phyloP scores from a whole-genome alignment of 2,113 vertebrate species.

The Gobius niger region DNA sequence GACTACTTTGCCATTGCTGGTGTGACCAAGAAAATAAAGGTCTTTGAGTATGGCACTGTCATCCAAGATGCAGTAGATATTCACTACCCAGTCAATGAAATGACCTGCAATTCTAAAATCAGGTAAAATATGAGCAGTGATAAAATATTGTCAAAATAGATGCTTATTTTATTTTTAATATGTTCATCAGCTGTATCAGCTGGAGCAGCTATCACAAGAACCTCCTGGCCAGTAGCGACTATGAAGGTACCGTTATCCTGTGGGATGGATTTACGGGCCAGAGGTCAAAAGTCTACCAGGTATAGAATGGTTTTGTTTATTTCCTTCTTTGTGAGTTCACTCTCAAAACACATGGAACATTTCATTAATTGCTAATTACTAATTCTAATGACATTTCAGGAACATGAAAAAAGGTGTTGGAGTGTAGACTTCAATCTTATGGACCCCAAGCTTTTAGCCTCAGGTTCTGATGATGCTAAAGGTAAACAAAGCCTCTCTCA shows the following conservation, averaged over 20 bases:
- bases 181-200: constrained; percentile 94
- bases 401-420: constrained; percentile 99
- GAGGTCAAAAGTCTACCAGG: constrained; percentile 98
- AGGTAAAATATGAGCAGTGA: constrained; percentile 74
- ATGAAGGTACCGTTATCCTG: constrained; percentile 97
- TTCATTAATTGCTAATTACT: no score
- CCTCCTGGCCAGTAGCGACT: constrained; percentile 97
- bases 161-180: not conserved
- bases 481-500: constrained; percentile 70
- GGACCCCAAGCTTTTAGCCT: constrained; percentile 98
- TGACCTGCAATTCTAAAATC: constrained; percentile 99
- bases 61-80: constrained; percentile 99
- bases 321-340: not conserved
- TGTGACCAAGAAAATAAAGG: constrained; percentile 99
- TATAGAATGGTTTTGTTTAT: constrained; percentile 36
- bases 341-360: not conserved
- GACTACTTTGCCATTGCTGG: constrained; percentile 99
- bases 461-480: constrained; percentile 99
- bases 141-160: not conserved
- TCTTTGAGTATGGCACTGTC: constrained; percentile 98
- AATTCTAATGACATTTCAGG: no score
- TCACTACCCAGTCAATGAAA: constrained; percentile 98
- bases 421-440: constrained; percentile 99
- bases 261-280: constrained; percentile 99
- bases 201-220: constrained; percentile 99